Conservation (phyloP, 2,888 invertebrate genomes). For the Euplagia quadripunctaria region DNA sequence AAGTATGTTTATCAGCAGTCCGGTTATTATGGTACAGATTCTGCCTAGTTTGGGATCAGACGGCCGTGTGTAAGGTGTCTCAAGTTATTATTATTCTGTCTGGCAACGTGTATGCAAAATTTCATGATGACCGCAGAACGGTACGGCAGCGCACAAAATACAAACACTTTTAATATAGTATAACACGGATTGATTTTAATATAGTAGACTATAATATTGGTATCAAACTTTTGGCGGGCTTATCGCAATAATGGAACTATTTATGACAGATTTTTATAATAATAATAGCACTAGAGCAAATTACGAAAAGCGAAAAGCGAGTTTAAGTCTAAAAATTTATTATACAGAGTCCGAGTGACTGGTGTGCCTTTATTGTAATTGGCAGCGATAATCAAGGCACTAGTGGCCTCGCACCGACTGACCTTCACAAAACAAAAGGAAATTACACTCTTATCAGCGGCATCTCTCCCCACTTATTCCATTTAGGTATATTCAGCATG, state of each 20-base stretch:
- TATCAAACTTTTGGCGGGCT: too few relatives aligned
- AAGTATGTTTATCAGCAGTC: too few relatives aligned
- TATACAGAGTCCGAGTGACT: background rate
- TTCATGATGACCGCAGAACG: too few relatives aligned
- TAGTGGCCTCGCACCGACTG: slow-evolving; percentile 29
- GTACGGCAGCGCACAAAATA: too few relatives aligned
- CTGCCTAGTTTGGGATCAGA: too few relatives aligned
- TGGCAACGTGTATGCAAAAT: too few relatives aligned
- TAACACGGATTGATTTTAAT: too few relatives aligned
- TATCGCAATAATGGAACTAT: background rate
- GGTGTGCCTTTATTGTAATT: background rate
- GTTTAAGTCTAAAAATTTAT: background rate
- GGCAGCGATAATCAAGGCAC: slow-evolving; percentile 9
- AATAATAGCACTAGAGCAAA: background rate
- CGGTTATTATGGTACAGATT: too few relatives aligned
- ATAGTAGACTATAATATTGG: too few relatives aligned
- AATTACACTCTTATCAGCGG: slow-evolving; percentile 51
- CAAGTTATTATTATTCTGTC: too few relatives aligned
- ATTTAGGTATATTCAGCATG: slow-evolving; percentile 13
- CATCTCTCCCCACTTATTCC: slow-evolving; percentile 36
- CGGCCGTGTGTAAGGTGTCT: too few relatives aligned
- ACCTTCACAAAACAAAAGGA: slow-evolving; percentile 53
- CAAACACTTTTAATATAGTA: too few relatives aligned
- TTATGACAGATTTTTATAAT: background rate
- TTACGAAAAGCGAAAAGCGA: background rate